phyloP scores from a whole-genome alignment of 2,888 invertebrate species.

The Xanthorhoe spadicearia region DNA sequence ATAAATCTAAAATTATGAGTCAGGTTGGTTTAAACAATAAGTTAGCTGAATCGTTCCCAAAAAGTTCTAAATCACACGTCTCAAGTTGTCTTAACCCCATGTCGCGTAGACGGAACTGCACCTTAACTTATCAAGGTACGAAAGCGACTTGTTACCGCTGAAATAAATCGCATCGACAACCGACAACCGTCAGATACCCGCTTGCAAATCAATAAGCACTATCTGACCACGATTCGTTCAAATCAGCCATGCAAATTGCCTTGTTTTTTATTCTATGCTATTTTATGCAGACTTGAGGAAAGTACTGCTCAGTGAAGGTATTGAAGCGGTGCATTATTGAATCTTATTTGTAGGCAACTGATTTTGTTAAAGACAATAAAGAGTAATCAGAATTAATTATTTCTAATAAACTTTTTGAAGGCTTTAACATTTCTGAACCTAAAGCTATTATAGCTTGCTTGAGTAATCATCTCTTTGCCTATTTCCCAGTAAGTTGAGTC shows the following conservation, averaged over 20 bases:
- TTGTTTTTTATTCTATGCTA: slow-evolving; percentile 55
- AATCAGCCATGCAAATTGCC: slow-evolving; percentile 60
- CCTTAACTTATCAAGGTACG: slow-evolving; percentile 27
- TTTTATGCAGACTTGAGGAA: slow-evolving; percentile 1
- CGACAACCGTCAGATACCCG: slow-evolving; percentile 39
- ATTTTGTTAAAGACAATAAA: not conserved
- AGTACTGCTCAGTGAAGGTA: slow-evolving; percentile 2
- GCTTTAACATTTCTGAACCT: no score
- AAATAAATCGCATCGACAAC: slow-evolving; percentile 37
- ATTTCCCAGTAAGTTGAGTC: no score
- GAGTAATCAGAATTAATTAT: no score
- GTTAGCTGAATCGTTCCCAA: no score
- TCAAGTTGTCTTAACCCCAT: not conserved
- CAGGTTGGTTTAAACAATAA: no score
- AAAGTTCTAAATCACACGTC: no score
- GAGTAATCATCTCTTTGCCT: no score
- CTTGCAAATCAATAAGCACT: slow-evolving; percentile 53
- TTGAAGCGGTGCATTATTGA: not conserved
- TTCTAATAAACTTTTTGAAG: no score
- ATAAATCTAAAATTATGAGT: no score
- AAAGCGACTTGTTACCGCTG: slow-evolving; percentile 37
- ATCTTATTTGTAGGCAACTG: not conserved
- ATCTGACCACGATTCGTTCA: slow-evolving; percentile 49
- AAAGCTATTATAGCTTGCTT: no score
- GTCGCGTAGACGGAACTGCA: not conserved